A percentile compares a stretch with the other conserved stretches of the same genome.
Evolutionary conservation across 2,888 invertebrate genomes (phyloP).

Genomic region (Andrena fulva): DNA sequence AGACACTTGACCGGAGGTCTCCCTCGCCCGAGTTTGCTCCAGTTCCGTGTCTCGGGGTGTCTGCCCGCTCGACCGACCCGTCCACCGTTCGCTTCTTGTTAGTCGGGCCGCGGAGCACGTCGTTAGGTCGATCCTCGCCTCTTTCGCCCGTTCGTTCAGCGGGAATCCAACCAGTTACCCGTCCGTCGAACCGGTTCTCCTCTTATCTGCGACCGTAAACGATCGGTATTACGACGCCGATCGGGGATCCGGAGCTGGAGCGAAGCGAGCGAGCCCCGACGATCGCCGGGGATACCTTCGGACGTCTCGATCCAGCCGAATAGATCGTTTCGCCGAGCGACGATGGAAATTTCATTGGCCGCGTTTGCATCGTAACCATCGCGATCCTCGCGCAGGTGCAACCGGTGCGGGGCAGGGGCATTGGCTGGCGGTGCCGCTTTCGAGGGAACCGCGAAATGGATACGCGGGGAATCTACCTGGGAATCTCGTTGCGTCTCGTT

Average conservation of each 20-base stretch:
- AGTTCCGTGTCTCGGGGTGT: slow-evolving; percentile 30
- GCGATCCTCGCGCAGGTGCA: slow-evolving; percentile 30
- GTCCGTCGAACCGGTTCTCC: slow-evolving; percentile 40
- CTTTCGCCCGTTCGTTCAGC: slow-evolving; percentile 28
- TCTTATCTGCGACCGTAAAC: slow-evolving; percentile 58
- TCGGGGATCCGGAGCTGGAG: slow-evolving; percentile 13
- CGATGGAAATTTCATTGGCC: slow-evolving; percentile 16
- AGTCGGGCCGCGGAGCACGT: slow-evolving; percentile 59
- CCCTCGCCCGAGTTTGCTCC: slow-evolving; percentile 50
- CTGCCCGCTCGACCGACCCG: slow-evolving; percentile 1
- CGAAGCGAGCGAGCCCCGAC: background rate
- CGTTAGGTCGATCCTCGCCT: slow-evolving; percentile 57
- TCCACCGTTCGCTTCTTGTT: slow-evolving; percentile 56
- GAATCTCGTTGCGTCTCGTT: slow-evolving; percentile 41
- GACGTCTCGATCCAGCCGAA: slow-evolving; percentile 6
- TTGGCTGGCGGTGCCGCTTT: background rate
- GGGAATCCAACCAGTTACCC: slow-evolving; percentile 44
- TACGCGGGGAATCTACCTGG: slow-evolving; percentile 16
- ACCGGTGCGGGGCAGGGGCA: background rate
- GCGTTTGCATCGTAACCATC: slow-evolving; percentile 18
- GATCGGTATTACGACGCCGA: slow-evolving; percentile 50
- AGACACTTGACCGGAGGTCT: slow-evolving; percentile 17
- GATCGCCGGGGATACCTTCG: background rate
- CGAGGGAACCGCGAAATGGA: slow-evolving; percentile 18
- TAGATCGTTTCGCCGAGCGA: background rate